Percentiles rank a stretch among this genome's conserved stretches.
These are phyloP conservation scores for Drosophila arizonae DNA, from an alignment of 1,140 invertebrate genomes.

Conservation along the genomic window DNA sequence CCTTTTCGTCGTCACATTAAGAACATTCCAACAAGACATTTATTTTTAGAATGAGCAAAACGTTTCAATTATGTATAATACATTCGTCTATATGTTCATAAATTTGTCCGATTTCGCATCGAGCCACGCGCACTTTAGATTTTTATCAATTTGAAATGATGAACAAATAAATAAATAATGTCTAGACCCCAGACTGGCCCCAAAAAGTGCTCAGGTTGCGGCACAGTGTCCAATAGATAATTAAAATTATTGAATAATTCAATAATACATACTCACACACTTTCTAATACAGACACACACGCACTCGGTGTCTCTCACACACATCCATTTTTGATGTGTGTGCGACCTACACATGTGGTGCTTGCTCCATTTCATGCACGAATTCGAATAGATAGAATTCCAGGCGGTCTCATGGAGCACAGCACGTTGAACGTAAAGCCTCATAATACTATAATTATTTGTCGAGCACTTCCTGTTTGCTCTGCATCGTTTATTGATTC, in stretches of 20 bases:
- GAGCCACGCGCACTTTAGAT: conserved; percentile 36
- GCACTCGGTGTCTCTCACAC: neutral
- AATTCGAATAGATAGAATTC: conserved; percentile 26
- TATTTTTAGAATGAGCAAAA: conserved; percentile 31
- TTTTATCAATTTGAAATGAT: conserved; percentile 33
- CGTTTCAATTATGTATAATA: conserved; percentile 18
- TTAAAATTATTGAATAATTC: conserved; percentile 41
- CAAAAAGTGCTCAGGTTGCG: conserved; percentile 26
- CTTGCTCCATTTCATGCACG: conserved; percentile 24
- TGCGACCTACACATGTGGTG: neutral
- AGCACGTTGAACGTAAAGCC: neutral
- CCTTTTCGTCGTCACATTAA: neutral
- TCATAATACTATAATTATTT: neutral
- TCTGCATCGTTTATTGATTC: neutral
- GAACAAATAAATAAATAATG: conserved; percentile 36
- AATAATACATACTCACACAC: conserved; percentile 10
- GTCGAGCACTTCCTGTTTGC: neutral
- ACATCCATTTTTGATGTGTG: conserved; percentile 1
- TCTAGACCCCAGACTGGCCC: conserved; percentile 43
- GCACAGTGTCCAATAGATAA: conserved; percentile 38
- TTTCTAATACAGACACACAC: neutral
- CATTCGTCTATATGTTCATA: conserved; percentile 1
- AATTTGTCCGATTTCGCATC: conserved; percentile 1
- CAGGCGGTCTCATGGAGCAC: conserved; percentile 12
- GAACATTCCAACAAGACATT: neutral